Base-by-base conservation (phyloP, 2,113 vertebrate species). In the Isurus oxyrinchus region DNA sequence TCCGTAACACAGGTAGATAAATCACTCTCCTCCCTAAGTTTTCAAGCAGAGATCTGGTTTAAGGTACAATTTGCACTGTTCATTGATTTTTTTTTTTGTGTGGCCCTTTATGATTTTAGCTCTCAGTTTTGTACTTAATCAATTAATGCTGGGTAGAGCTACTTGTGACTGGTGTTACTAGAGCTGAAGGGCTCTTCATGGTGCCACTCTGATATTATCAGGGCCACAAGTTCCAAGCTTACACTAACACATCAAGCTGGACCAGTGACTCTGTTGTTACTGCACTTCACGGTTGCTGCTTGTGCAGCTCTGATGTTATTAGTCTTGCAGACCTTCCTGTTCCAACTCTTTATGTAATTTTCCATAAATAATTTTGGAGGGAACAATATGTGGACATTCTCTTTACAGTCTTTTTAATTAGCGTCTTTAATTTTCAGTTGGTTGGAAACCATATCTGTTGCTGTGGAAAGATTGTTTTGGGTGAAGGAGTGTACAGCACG, bases 141-240 rank as follows among this genome's bases (percentile, higher is more conserved):
- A 14, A 53, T 53, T 55, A 21, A 23, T 88, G 21, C 49, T 53
- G 86, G 23, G 49, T 88, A 7, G 44, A 53, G 84, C 84, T 27
- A 31, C 69, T 87, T 21, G 84, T 87, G 19, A 87, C n/a, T 53
- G 44, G 21, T 49, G 16, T 87, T 55, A 88, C 49, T 27, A 11
- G 7, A 88, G 23, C 44, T 88, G 49, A 88, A 88, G 86, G 49
- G 49, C 44, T 27, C 86, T 27, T 88, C 49, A 88, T 88, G 86
- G 49, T 88, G 86, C 86, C 86, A 88, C 86, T 88, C 49, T 55
- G 86, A 88, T 88, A 25, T 88, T 88, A 88, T 88, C 86, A 88
- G 86, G 49, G 8, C 44, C 49, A 27, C 21, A 87, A 87, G 44
- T 23, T 88, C 86, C 25, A 6, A 27, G 86, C 49, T 88, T 44